phyloP scores from a whole-genome alignment of 2,797 vertebrate species.

The Kryptolebias ocellatus region DNA sequence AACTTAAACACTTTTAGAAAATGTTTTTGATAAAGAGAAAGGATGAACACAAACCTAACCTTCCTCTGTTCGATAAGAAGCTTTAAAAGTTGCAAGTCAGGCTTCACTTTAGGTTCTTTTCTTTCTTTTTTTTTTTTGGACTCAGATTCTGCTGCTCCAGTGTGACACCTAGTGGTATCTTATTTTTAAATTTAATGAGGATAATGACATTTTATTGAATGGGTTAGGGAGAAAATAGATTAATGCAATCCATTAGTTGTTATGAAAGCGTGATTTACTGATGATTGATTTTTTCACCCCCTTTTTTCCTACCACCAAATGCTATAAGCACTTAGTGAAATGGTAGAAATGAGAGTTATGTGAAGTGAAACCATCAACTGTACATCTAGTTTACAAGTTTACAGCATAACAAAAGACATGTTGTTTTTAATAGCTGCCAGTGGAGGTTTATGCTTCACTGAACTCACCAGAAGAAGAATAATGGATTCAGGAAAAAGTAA shows the following conservation, averaged over 20 bases:
- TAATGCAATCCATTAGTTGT: not conserved
- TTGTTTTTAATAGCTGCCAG: conserved; percentile 28
- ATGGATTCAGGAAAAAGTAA: conserved; percentile 15
- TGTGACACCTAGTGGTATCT: not conserved
- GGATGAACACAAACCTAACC: not conserved
- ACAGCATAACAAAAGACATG: conserved; percentile 10
- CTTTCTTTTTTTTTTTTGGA: not conserved
- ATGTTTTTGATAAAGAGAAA: no score
- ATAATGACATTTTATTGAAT: not conserved
- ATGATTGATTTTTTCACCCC: not conserved
- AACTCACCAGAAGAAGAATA: conserved; percentile 11
- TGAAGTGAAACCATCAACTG: not conserved
- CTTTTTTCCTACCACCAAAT: not conserved
- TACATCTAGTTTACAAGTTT: conserved; percentile 9
- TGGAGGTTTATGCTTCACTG: conserved; percentile 15
- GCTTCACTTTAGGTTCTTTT: not conserved
- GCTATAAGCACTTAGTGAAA: conserved; percentile 3
- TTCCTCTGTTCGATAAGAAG: not conserved
- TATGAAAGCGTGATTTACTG: conserved; percentile 9
- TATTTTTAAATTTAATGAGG: not conserved
- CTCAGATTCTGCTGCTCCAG: not conserved
- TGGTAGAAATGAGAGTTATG: not conserved
- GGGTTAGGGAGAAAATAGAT: not conserved
- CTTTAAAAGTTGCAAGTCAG: not conserved
- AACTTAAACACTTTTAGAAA: no score